Base-by-base conservation (phyloP, 2,797 vertebrate genomes). In the Garrulus glandarius region DNA sequence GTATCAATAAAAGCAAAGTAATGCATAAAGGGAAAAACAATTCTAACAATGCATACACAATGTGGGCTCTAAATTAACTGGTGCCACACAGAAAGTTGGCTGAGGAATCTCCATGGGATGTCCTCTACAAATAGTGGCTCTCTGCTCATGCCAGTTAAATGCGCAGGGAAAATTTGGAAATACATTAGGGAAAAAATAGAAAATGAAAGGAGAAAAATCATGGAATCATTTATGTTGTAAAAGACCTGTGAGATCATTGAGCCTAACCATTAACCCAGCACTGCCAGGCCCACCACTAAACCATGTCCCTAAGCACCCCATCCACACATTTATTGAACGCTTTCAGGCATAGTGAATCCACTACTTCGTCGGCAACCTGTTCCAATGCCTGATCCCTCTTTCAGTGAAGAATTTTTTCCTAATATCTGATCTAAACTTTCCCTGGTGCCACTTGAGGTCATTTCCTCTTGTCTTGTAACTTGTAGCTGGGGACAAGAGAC, bases 1-100 rank as follows among this genome's bases (percentile, higher is more conserved):
- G 69, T 55, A 79, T 72, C 95, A 93, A 81, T 93, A 95, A 95
- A 94, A 95, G 74, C 57, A 76, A 90, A 92, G 77, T 46, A 95
- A 90, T 47, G 43, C 23, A 88, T 88, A 84, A 94, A 90, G 34
- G 21, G 47, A 49, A 90, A 95, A 94, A 49, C 70, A 90, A 21
- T 87, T 93, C 80, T 56, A 92, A 93, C 46, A 79, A 79, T 29
- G 47, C 44, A 52, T 63, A n/a, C 36, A 44, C 50, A 84, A 37
- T 20, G 24, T 52, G 34, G 50, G 37, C 55, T 90, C 27, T 95
- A 72, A 95, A 92, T 86, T 88, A 92, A 65, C 63, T 63, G 50
- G 13, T 79, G 29, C 67, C 47, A 55, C 39, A 44, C 20, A 32
- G 34, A 75, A 92, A 61, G 57, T 7, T 84, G 76, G 15, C 23